Evolutionary conservation across 2,888 invertebrate species (phyloP).

Genomic region (Horisme vitalbata): DNA sequence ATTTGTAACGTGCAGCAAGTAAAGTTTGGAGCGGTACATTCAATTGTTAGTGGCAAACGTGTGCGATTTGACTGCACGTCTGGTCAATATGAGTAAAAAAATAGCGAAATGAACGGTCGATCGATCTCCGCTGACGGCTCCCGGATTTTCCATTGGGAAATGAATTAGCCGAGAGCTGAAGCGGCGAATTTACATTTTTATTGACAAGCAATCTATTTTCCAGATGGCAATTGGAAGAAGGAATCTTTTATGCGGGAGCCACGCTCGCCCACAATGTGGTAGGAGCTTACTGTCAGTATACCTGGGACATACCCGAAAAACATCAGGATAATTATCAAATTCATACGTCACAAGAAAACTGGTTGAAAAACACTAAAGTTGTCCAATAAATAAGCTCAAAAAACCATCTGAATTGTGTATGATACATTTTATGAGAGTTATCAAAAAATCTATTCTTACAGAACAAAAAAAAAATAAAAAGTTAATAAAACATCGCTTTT

Average conservation of each 20-base stretch:
- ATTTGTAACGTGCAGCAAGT: conserved; percentile 1
- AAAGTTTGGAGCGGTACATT: conserved; percentile 32
- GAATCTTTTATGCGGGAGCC: conserved; percentile 50
- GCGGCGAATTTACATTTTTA: conserved; percentile 81
- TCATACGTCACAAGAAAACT: not conserved
- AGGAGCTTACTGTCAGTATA: not conserved
- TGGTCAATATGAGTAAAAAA: conserved; percentile 72
- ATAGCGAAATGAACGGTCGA: conserved; percentile 73
- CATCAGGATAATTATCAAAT: not conserved
- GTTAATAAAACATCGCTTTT: too few species aligned
- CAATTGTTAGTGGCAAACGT: conserved; percentile 50
- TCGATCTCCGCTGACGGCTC: conserved; percentile 79
- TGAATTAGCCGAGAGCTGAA: conserved; percentile 80
- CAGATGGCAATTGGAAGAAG: conserved; percentile 68
- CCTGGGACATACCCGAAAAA: not conserved
- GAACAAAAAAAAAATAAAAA: too few species aligned
- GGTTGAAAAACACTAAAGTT: too few species aligned
- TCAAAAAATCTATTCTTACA: too few species aligned
- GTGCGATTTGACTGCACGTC: conserved; percentile 64
- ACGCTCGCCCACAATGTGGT: conserved; percentile 3
- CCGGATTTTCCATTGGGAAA: conserved; percentile 80
- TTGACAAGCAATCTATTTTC: conserved; percentile 81
- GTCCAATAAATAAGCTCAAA: too few species aligned
- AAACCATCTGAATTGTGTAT: too few species aligned
- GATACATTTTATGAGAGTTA: too few species aligned